phyloP scores from a whole-genome alignment of 2,888 invertebrate genomes.

The Thysanoteuthis rhombus region DNA sequence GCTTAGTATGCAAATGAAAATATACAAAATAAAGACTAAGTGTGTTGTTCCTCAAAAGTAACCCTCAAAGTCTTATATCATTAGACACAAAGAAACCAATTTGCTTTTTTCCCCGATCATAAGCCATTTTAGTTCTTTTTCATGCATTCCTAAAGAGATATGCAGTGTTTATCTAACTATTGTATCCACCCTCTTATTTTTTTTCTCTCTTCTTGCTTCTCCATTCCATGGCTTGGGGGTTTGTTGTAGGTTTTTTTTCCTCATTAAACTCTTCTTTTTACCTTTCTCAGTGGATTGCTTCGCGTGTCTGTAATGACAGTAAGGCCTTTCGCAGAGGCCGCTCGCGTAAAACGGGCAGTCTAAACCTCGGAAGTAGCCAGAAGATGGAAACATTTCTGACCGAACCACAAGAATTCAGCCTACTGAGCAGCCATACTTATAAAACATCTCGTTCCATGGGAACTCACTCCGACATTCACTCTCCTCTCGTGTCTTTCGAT shows the following conservation, averaged over 20 bases:
- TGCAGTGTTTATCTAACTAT: neutral
- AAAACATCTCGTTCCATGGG: conserved; percentile 21
- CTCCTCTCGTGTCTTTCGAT: neutral
- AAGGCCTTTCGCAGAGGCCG: conserved; percentile 85
- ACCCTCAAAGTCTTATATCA: neutral
- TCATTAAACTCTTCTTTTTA: conserved; percentile 31
- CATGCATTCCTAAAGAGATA: neutral
- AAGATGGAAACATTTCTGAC: conserved; percentile 82
- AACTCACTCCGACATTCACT: neutral
- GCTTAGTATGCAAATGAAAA: neutral
- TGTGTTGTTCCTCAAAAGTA: neutral
- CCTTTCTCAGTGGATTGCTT: conserved; percentile 44
- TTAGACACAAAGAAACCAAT: neutral
- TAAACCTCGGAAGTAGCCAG: conserved; percentile 86
- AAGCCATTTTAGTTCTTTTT: neutral
- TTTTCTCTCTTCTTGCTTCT: neutral
- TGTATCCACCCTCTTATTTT: neutral
- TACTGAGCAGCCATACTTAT: conserved; percentile 26
- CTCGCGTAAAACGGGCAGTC: conserved; percentile 86
- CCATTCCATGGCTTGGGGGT: neutral
- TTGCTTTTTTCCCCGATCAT: neutral
- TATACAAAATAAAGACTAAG: neutral
- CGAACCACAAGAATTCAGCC: neutral
- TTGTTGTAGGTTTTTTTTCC: neutral
- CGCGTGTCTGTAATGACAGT: conserved; percentile 89